Base-by-base conservation (phyloP, 1,140 invertebrate species). In the Chironomus striatipennis region DNA sequence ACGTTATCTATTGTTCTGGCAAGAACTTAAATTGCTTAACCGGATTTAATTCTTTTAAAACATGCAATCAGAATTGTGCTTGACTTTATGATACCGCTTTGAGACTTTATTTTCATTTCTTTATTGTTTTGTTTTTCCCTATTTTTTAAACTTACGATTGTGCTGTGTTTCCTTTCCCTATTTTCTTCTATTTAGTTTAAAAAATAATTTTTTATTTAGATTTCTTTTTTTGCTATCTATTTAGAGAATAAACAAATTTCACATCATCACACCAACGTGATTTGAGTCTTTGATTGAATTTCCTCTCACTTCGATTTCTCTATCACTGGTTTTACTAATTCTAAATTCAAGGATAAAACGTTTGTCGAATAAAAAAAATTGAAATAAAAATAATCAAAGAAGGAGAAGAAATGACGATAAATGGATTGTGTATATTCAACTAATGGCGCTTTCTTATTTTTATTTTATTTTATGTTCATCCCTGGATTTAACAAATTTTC, bases 191-290 rank as follows among this genome's bases (percentile, higher is more conserved):
- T n/a, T 57, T 57, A 57, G n/a, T n/a, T 57, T 34, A 5, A 34
- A 34, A 34, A 34, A 57, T 12, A 2, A n/a, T 57, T 57, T 57
- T 57, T 57, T 57, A 12, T 57, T 57, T 12, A 2, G 7, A 7
- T 43, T 57, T 57, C 47, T 57, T 57, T 57, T 57, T 57, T 57
- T 57, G 47, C 47, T 57, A 57, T 57, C 47, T 57, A 57, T 12
- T 12, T 57, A 12, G 9, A n/a, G 10, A 57, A n/a, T 57, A 10
- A 57, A 57, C 9, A 57, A 57, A 57, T 10, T 57, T 12, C 47
- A 57, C 47, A 10, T 57, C 10, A n/a, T 12, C n/a, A 12, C 47
- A 12, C 10, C n/a, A 57, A n/a, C 47, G 47, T 12, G n/a, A 57
- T 57, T n/a, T 57, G 24, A 34, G 24, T 34, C 24, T 34, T 34